Evolutionary conservation across 2,113 vertebrate genomes (phyloP).

Genomic region (Leuciscus idus): DNA sequence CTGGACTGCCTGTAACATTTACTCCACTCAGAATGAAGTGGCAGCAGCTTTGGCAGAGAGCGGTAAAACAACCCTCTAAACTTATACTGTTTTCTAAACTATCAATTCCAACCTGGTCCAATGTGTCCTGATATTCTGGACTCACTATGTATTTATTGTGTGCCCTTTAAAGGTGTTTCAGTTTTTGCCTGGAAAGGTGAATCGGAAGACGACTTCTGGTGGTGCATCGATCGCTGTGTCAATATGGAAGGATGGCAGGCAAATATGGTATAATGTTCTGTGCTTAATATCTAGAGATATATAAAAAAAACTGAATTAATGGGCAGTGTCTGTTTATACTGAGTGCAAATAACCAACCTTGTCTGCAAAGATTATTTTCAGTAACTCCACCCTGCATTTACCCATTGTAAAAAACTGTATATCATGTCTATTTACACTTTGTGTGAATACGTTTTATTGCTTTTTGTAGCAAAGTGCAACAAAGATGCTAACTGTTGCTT

Average conservation of each 20-base stretch:
- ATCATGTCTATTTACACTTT: neutral
- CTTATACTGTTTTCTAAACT: neutral
- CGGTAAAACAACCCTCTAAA: constrained; percentile 74
- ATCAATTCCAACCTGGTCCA: neutral
- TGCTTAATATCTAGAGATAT: neutral
- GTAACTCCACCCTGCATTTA: neutral
- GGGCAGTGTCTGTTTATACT: neutral
- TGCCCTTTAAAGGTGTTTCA: constrained; percentile 82
- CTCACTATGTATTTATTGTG: constrained; percentile 35
- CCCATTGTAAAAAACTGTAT: neutral
- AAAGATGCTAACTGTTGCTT: neutral
- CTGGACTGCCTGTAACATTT: constrained; percentile 99
- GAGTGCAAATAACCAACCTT: neutral
- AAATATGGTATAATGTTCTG: constrained; percentile 86
- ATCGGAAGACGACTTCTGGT: constrained; percentile 99
- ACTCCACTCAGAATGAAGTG: constrained; percentile 98
- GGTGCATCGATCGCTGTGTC: constrained; percentile 98
- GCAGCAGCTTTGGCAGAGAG: constrained; percentile 93
- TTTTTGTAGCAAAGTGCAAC: neutral
- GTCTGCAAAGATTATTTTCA: neutral
- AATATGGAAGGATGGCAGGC: constrained; percentile 94
- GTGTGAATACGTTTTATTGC: neutral
- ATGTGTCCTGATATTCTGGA: neutral
- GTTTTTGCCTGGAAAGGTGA: constrained; percentile 99
- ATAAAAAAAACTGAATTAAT: neutral